Conservation (phyloP, 1,140 invertebrate species). For the Chironomus striatipennis region DNA sequence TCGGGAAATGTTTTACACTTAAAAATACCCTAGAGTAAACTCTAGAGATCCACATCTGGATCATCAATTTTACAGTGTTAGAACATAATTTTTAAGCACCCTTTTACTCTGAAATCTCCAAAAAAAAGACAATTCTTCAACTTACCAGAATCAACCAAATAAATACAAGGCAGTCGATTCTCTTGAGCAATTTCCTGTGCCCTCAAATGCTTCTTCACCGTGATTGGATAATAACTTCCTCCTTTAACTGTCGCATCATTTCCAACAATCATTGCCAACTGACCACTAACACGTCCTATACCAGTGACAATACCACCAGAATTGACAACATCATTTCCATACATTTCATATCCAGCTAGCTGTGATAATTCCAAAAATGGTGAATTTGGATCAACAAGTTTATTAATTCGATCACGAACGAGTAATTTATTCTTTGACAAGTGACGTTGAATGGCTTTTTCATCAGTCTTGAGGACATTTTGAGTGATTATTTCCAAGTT, state of each 20-base stretch:
- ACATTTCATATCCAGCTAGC: constrained; percentile 81
- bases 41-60: no score
- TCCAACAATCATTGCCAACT: constrained; percentile 65
- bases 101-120: no score
- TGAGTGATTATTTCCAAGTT: constrained; percentile 57
- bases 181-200: constrained; percentile 95
- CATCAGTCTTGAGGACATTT: constrained; percentile 65
- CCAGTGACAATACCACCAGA: constrained; percentile 88
- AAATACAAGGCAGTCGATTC: constrained; percentile 88
- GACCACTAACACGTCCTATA: constrained; percentile 81
- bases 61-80: no score
- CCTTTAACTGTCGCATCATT: constrained; percentile 99
- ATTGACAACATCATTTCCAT: constrained; percentile 76
- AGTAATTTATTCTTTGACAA: constrained; percentile 78
- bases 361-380: constrained; percentile 93
- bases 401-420: constrained; percentile 80
- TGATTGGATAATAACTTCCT: constrained; percentile 95
- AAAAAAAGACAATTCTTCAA: no score
- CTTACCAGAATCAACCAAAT: constrained; percentile 80
- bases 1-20: no score
- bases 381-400: constrained; percentile 81
- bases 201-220: constrained; percentile 93
- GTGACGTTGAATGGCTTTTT: constrained; percentile 68
- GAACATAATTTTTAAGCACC: no score
- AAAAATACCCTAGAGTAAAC: no score